phyloP scores from a whole-genome alignment of 2,888 invertebrate genomes.

The Atherix ibis region DNA sequence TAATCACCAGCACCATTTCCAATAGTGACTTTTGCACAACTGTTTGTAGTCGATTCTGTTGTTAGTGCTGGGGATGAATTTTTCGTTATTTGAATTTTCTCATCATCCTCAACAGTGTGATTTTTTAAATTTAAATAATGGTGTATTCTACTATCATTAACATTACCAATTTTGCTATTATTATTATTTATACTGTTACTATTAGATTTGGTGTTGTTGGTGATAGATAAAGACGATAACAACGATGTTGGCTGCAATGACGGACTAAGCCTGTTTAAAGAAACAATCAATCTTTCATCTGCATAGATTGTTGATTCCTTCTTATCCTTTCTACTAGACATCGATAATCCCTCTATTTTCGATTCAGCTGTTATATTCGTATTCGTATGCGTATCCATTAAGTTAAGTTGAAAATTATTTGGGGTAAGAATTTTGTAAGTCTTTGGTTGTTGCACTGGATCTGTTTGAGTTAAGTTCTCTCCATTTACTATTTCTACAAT shows the following conservation, averaged over 20 bases:
- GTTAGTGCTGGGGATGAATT: no score
- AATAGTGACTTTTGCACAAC: not conserved
- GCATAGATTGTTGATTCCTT: conserved; percentile 5
- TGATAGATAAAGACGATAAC: no score
- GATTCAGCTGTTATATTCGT: no score
- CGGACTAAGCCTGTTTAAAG: conserved; percentile 11
- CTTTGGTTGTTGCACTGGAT: conserved; percentile 35
- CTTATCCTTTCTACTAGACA: not conserved
- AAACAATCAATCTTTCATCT: conserved; percentile 11
- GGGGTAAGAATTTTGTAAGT: conserved; percentile 14
- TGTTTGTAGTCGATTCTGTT: not conserved
- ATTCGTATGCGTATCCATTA: no score
- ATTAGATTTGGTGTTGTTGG: conserved; percentile 1
- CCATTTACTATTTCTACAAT: no score
- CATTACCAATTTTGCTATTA: conserved; percentile 1
- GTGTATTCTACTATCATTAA: conserved; percentile 11
- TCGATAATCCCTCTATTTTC: no score
- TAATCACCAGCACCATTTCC: not conserved
- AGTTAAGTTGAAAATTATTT: conserved; percentile 8
- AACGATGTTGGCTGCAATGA: no score
- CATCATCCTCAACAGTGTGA: no score
- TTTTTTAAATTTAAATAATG: no score
- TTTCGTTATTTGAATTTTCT: no score
- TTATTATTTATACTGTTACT: conserved; percentile 7
- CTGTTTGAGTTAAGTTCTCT: no score